Base-by-base conservation (phyloP, 2,888 invertebrate genomes). In the Fabriciana adippe region DNA sequence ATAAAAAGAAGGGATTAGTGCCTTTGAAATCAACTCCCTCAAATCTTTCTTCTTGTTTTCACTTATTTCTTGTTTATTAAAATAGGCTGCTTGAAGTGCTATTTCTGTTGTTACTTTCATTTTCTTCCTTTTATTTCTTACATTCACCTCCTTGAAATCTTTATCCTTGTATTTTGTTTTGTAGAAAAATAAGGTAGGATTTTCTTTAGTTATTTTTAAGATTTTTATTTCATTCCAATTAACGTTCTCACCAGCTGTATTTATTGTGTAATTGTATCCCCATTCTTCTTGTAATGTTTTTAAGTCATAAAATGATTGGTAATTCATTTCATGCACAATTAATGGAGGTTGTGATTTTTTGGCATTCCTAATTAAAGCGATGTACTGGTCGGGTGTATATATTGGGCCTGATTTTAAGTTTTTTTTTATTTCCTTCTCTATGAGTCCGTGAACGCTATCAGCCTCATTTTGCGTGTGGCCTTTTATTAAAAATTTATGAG, bases 401-500 rank as follows among this genome's bases (percentile, higher is more conserved):
- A 79, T 77, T 41, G 78, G 73, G 35, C 72, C 74, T 51, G 74
- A 71, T 68, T 68, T 79, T 57, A 80, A 64, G 59, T 78, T 75
- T 65, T 75, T 76, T 67, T 76, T 79, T 35, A 81, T 70, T 72
- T 80, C 75, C 64, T 73, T 78, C 68, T 82, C 80, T 61, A 78
- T 82, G 26, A 81, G 73, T 62, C 78, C 78, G 64, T 83, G 79
- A 13, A 79, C 75, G 71, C 75, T 80, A 66, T 81, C 81, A 21
- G 76, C 82, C 69, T 81, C 81, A 67, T 83, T 83, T 73, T 82
- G 82, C 15, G 78, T 77, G 64, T 83, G 84, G 57, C 80, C 79
- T 62, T 55, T 69, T 71, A 48, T 4, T n/a, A 48, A n/a, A 48
- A 48, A 48, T 48, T 48, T 48, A n/a, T 48, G 48, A n/a, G n/a